Evolutionary conservation across 2,888 invertebrate species (phyloP), one percentile per base, ranked within the genome.

Genomic region (Sminthurides aquaticus): DNA sequence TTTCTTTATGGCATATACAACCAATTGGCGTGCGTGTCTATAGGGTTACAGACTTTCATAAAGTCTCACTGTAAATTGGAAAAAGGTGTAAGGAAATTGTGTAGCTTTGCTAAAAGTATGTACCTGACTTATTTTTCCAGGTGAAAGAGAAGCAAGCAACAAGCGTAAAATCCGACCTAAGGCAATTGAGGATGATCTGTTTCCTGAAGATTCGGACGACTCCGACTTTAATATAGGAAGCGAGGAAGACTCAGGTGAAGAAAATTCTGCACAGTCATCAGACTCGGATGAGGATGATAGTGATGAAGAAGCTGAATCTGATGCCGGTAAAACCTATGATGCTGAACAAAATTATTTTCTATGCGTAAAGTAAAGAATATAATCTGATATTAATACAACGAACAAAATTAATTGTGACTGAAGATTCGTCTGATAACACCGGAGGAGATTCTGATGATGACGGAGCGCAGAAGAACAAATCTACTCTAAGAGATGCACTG

Each of bases 131-230:
- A 34, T 34, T 34, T 34, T 34, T 34, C 43, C 57, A 74, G 74
- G 70, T 56, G 72, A 71, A 56, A 43, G 74, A 43, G 70, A 70
- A 26, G 59, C 72, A 2, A 71, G 68, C 22, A 71, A 71, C 3
- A 74, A 74, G 60, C 65, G 74, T 20, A 66, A 64, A 18, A 74
- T 74, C 62, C 60, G 71, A 11, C 72, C 74, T 8, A 74, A 71
- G 60, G 66, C 67, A 60, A 69, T 74, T 2, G 71, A 71, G 43
- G 72, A 71, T 22, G 60, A 69, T 1, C 66, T 71, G 18, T 62
- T 70, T 22, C 69, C 69, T 1, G 70, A 70, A 61, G 74, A 74
- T 60, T 72, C 72, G 2, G 74, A 74, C 58, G 71, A 71, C 57
- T 71, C 74, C 0, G 74, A 74, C 49, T 74, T 69, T 24, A 69